phyloP scores from a whole-genome alignment of 2,113 vertebrate species.

The Mixornis gularis region DNA sequence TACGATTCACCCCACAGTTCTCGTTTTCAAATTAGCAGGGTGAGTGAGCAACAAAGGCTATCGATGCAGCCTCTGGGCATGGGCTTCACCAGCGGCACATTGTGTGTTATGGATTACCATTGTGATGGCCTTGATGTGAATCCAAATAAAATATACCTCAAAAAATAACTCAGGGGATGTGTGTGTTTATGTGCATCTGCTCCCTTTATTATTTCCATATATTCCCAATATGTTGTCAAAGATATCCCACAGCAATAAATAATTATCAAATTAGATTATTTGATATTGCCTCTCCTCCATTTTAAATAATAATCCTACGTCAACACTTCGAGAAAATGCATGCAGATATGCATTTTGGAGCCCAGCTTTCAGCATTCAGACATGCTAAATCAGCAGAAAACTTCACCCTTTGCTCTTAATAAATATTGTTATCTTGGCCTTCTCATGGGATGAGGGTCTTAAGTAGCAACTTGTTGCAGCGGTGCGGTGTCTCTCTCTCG shows the following conservation, averaged over 20 bases:
- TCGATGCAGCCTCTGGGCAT: not conserved
- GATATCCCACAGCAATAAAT: not conserved
- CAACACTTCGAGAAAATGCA: not conserved
- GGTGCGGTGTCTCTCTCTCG: too few species aligned
- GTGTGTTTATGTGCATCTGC: not conserved
- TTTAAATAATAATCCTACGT: not conserved
- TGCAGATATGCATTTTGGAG: not conserved
- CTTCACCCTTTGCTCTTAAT: not conserved
- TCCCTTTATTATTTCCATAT: not conserved
- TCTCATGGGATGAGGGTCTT: not conserved
- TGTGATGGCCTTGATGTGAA: conserved; percentile 19
- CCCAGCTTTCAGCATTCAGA: not conserved
- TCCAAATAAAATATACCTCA: conserved; percentile 14
- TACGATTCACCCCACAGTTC: conserved; percentile 53
- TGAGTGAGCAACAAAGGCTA: conserved; percentile 3
- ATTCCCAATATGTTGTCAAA: not conserved
- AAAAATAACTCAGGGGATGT: not conserved
- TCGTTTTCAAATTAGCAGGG: conserved; percentile 39
- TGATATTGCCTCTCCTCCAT: not conserved
- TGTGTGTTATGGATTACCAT: conserved; percentile 14
- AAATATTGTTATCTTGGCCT: not conserved
- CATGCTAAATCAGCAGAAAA: not conserved
- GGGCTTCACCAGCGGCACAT: not conserved
- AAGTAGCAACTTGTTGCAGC: not conserved
- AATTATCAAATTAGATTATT: not conserved